phyloP scores from a whole-genome alignment of 2,888 invertebrate genomes.

The Chelonus formosanus region DNA sequence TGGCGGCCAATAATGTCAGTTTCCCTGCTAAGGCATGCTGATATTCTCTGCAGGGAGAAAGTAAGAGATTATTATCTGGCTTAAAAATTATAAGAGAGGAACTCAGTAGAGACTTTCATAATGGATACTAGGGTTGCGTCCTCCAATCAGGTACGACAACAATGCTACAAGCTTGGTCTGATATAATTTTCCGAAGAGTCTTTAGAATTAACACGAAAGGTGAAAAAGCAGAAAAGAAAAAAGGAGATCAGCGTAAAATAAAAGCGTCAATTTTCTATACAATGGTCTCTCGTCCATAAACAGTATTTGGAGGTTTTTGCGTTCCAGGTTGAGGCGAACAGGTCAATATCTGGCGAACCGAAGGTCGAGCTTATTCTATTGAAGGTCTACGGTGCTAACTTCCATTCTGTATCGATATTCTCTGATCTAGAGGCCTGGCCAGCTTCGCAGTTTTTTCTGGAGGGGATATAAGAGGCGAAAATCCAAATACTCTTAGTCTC shows the following conservation, averaged over 20 bases:
- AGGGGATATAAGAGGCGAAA: constrained; percentile 30
- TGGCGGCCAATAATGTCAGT: constrained; percentile 32
- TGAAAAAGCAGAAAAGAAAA: constrained; percentile 34
- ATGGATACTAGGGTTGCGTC: constrained; percentile 34
- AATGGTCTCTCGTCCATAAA: constrained; percentile 34
- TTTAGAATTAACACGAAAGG: constrained; percentile 28
- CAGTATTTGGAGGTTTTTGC: constrained; percentile 21
- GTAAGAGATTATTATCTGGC: constrained; percentile 20
- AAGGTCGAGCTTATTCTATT: constrained; percentile 17
- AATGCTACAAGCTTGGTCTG: constrained; percentile 24
- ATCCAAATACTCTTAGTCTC: constrained; percentile 26
- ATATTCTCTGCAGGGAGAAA: constrained; percentile 22
- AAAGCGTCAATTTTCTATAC: constrained; percentile 34
- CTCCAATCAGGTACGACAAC: constrained; percentile 27
- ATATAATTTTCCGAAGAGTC: constrained; percentile 19
- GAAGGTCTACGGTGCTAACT: constrained; percentile 15
- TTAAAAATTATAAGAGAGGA: constrained; percentile 20
- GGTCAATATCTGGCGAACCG: constrained; percentile 25
- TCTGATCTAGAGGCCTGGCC: constrained; percentile 26
- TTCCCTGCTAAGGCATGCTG: constrained; percentile 22
- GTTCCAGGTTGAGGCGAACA: constrained; percentile 32
- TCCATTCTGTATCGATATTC: constrained; percentile 30
- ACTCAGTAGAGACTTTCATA: constrained; percentile 25
- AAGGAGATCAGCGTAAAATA: constrained; percentile 23
- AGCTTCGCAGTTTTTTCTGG: constrained; percentile 30